These are phyloP conservation scores for Drosophila nannoptera DNA, from an alignment of 1,140 invertebrate genomes.

Conservation along the genomic window DNA sequence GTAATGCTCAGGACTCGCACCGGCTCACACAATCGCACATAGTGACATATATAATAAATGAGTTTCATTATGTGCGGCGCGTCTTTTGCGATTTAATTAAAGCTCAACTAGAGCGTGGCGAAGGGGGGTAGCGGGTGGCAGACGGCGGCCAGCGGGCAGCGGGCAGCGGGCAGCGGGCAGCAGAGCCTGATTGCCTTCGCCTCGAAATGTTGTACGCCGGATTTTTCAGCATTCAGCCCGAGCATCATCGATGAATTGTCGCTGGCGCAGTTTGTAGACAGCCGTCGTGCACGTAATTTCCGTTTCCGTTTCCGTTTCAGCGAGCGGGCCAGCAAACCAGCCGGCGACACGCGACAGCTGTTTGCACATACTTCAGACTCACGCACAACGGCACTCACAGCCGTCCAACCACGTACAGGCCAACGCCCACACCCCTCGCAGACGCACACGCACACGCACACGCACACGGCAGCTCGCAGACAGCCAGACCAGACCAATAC, in stretches of 20 bases:
- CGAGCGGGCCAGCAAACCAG: conserved; percentile 49
- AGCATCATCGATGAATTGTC: conserved; percentile 70
- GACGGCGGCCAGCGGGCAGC: not conserved
- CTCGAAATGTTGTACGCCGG: conserved; percentile 28
- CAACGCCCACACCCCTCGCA: not conserved
- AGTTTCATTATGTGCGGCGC: conserved; percentile 66
- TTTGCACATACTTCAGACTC: conserved; percentile 65
- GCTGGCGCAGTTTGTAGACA: conserved; percentile 48
- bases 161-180: not conserved
- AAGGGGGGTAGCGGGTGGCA: not conserved
- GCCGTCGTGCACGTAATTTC: conserved; percentile 72
- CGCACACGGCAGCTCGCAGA: not conserved
- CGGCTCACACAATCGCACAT: conserved; percentile 8
- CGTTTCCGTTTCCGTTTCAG: conserved; percentile 75
- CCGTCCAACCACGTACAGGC: not conserved
- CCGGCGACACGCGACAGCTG: conserved; percentile 74
- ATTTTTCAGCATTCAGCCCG: conserved; percentile 29
- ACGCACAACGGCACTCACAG: conserved; percentile 9
- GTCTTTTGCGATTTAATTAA: conserved; percentile 75
- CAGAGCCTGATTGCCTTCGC: conserved; percentile 21
- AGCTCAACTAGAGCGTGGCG: conserved; percentile 34
- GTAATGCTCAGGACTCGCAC: not conserved
- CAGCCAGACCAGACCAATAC: not conserved
- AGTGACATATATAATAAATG: conserved; percentile 53
- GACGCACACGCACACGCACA: not conserved